Evolutionary conservation across 2,113 vertebrate species (phyloP), one percentile per base, ranked within the genome.

Genomic region (Nothocercus nigrocapillus): DNA sequence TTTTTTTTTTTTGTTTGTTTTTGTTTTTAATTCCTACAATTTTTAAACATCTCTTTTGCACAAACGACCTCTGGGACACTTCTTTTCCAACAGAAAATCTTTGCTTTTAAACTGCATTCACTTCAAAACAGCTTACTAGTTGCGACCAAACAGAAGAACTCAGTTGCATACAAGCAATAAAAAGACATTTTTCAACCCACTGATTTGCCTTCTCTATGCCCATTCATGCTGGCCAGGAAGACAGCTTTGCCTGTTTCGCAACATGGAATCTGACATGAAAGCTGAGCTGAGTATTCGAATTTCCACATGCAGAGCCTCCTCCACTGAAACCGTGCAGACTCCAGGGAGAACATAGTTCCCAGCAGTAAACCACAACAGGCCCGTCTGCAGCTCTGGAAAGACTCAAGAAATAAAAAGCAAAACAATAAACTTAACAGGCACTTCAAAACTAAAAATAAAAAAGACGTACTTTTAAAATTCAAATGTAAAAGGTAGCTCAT

Each of bases 241-340:
- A 63, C 34, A 38, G 34, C 21, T 19, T 21, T 22, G 21, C 42
- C 30, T 22, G 9, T 34, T 69, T 32, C 32, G 21, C 40, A 67
- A 67, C 22, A 49, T 0, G 0, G 34, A 54, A 74, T 59, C 59
- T 47, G 20, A 44, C 63, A 49, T 6, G 8, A 54, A 44, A 73
- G 64, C 28, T 18, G 27, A 47, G 49, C 4, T 7, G 45, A 53
- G 4, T 9, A 17, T 27, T 56, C 44, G 47, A 34, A 27, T 21
- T 56, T 0, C 0, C 5, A 14, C 0, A 1, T 27, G 12, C 13
- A 44, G 21, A 14, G 13, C 17, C 42, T 59, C 76, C 36, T 67
- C 40, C 54, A 27, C 24, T 17, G 42, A 81, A 80, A 24, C 44
- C 34, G 38, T 18, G 79, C 30, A 14, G 45, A 75, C 34, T 21